These are phyloP conservation scores for Callopanchax toddi DNA, from an alignment of 2,113 vertebrate species.

Conservation along the genomic window DNA sequence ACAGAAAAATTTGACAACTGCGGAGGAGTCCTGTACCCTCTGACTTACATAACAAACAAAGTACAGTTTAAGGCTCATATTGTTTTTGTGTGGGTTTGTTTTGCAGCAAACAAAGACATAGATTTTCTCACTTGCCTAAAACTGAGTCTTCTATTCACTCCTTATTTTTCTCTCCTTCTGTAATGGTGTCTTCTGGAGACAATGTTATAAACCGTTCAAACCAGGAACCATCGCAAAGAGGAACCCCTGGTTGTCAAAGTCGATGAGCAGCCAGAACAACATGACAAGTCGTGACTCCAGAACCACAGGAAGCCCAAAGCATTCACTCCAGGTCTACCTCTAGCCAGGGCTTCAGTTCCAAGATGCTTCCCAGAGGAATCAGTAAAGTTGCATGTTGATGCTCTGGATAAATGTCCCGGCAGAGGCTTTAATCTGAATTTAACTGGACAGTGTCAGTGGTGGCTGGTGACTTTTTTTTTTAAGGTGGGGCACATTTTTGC, in stretches of 20 bases:
- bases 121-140: too few species aligned
- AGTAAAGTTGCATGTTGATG: slow-evolving; percentile 89
- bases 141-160: slow-evolving; percentile 51
- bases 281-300: slow-evolving; percentile 92
- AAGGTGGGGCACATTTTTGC: too few species aligned
- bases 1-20: too few species aligned
- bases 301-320: slow-evolving; percentile 88
- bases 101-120: too few species aligned
- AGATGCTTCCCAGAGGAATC: slow-evolving; percentile 83
- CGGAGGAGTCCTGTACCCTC: too few species aligned
- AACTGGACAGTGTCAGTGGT: too few species aligned
- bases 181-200: slow-evolving; percentile 84
- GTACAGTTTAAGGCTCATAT: too few species aligned
- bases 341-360: slow-evolving; percentile 78
- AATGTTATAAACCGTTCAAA: slow-evolving; percentile 91
- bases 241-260: slow-evolving; percentile 84
- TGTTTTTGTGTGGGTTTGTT: too few species aligned
- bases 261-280: slow-evolving; percentile 88
- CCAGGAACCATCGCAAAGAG: slow-evolving; percentile 93
- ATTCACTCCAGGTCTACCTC: slow-evolving; percentile 83
- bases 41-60: too few species aligned
- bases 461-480: too few species aligned
- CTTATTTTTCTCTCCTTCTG: slow-evolving; percentile 83
- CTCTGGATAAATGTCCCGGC: slow-evolving; percentile 89
- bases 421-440: too few species aligned